These are phyloP conservation scores for Okapia johnstoni DNA, from an alignment of 2,113 vertebrate genomes.

Conservation along the genomic window DNA sequence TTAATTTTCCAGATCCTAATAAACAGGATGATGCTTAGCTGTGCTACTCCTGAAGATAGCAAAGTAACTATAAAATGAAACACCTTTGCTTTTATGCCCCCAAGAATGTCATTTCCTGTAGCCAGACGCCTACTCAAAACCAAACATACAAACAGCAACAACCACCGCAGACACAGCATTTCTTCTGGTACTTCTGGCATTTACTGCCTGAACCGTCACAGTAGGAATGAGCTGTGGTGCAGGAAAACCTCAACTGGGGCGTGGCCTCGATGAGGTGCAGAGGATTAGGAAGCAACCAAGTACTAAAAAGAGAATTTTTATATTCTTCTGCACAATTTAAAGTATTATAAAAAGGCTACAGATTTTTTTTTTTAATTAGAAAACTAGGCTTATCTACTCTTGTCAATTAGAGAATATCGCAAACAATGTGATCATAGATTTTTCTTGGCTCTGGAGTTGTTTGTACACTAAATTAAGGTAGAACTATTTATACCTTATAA, in stretches of 20 bases:
- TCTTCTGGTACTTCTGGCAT: not conserved
- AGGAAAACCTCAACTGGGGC: not conserved
- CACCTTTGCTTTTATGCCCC: not conserved
- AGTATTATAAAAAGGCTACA: not conserved
- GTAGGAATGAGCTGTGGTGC: not conserved
- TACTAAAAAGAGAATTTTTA: not conserved
- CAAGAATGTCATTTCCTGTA: not conserved
- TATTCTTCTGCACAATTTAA: not conserved
- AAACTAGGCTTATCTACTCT: not conserved
- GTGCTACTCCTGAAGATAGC: not conserved
- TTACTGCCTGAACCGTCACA: not conserved
- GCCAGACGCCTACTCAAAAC: not conserved
- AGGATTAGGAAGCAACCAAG: not conserved
- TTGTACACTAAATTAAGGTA: conserved; percentile 8
- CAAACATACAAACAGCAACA: not conserved
- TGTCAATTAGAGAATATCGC: not conserved
- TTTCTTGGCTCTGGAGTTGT: conserved; percentile 13
- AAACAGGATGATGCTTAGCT: not conserved
- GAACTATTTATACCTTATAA: conserved; percentile 31
- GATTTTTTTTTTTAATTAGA: not conserved
- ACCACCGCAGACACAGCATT: not conserved
- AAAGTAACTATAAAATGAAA: not conserved
- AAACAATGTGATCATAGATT: not conserved
- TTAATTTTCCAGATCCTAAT: not conserved
- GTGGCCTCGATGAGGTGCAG: not conserved